Conservation (phyloP, 1,140 invertebrate genomes). For the Babylonia areolata region DNA sequence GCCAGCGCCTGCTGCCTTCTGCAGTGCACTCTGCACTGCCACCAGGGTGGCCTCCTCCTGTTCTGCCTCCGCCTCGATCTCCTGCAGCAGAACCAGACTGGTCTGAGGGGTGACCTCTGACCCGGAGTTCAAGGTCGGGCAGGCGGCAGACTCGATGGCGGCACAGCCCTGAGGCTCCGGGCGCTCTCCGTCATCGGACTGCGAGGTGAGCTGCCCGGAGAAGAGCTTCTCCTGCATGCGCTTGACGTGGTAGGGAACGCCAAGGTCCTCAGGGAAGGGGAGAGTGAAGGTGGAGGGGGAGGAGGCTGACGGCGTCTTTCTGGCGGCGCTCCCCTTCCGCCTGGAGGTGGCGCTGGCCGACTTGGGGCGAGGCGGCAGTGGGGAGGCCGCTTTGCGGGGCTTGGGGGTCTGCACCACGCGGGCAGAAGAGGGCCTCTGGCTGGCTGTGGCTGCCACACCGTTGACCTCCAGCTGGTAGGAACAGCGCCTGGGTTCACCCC, state of each 20-base stretch:
- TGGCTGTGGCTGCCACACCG: constrained; percentile 32
- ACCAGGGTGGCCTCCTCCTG: neutral
- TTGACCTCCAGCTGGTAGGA: constrained; percentile 54
- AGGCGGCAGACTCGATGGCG: neutral
- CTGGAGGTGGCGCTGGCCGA: constrained; percentile 54
- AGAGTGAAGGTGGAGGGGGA: constrained; percentile 54
- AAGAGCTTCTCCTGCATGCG: constrained; percentile 60
- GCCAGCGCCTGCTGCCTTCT: neutral
- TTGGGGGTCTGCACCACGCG: constrained; percentile 50
- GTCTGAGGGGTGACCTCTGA: neutral
- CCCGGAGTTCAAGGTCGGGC: neutral
- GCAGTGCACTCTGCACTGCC: neutral
- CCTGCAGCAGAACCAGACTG: constrained; percentile 28
- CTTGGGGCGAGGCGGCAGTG: constrained; percentile 37
- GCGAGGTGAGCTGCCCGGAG: constrained; percentile 24
- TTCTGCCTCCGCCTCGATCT: constrained; percentile 10
- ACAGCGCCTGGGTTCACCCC: constrained; percentile 34
- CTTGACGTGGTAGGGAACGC: constrained; percentile 60
- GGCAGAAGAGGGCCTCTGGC: constrained; percentile 32
- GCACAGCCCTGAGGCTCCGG: constrained; percentile 19
- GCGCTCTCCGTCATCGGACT: neutral
- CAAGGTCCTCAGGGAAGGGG: constrained; percentile 59
- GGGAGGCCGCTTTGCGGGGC: constrained; percentile 42
- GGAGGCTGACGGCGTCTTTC: constrained; percentile 47
- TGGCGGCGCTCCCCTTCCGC: constrained; percentile 41